phyloP scores from a whole-genome alignment of 2,113 vertebrate species.

The Psettodes erumei region DNA sequence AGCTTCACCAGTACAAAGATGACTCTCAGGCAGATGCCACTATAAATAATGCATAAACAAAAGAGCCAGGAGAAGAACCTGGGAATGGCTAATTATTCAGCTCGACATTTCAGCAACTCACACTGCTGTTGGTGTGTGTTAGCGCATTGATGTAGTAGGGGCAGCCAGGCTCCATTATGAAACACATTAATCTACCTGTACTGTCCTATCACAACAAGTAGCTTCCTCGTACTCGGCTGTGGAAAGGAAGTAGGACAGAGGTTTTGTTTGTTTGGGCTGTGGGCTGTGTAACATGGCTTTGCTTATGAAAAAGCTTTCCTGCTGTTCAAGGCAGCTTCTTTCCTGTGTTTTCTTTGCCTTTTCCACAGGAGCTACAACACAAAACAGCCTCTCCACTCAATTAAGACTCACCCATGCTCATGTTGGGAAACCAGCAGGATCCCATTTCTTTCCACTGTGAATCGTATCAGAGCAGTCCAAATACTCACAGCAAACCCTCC shows the following conservation, averaged over 20 bases:
- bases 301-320: conserved; percentile 26
- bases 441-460: conserved; percentile 37
- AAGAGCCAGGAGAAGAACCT: conserved; percentile 71
- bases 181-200: conserved; percentile 43
- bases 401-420: conserved; percentile 55
- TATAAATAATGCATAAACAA: conserved; percentile 81
- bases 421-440: conserved; percentile 37
- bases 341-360: conserved; percentile 4
- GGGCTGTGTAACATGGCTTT: conserved; percentile 6
- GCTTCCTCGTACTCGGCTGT: background rate
- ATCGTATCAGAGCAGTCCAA: conserved; percentile 36
- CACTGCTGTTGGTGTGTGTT: conserved; percentile 23
- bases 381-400: conserved; percentile 63
- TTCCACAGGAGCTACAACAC: conserved; percentile 31
- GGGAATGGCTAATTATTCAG: conserved; percentile 78
- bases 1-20: conserved; percentile 62
- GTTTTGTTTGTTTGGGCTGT: conserved; percentile 23
- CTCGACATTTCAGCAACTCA: conserved; percentile 72
- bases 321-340: conserved; percentile 19
- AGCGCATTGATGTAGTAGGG: conserved; percentile 20
- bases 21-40: conserved; percentile 76
- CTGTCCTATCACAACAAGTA: conserved; percentile 23
- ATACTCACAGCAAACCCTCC: conserved; percentile 13
- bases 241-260: background rate
- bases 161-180: conserved; percentile 36